Conservation (phyloP, 2,888 invertebrate genomes). For the Tetrapedia diversipes region DNA sequence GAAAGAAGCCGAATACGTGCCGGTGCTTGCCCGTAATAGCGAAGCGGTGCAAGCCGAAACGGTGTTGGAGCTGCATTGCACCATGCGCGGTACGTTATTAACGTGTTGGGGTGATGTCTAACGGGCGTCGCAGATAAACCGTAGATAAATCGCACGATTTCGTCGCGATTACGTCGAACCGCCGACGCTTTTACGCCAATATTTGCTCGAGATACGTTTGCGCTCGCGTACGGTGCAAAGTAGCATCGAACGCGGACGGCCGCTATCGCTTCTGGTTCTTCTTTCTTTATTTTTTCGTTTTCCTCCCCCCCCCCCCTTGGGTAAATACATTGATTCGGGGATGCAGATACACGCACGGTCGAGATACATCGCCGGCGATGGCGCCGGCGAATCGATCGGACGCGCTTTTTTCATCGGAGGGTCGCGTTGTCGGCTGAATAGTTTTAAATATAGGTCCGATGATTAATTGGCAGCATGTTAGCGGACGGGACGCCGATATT, state of each 20-base stretch:
- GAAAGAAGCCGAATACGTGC: conserved; percentile 28
- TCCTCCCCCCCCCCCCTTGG: too few species aligned
- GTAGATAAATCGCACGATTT: conserved; percentile 12
- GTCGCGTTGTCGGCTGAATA: conserved; percentile 7
- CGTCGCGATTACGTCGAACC: not conserved
- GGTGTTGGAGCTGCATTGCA: conserved; percentile 49
- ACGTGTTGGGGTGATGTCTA: too few species aligned
- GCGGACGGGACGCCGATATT: conserved; percentile 14
- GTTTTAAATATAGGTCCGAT: conserved; percentile 35
- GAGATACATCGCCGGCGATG: conserved; percentile 16
- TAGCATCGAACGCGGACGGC: not conserved
- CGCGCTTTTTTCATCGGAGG: conserved; percentile 16
- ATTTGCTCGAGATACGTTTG: conserved; percentile 5
- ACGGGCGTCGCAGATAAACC: conserved; percentile 12
- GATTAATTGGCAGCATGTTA: conserved; percentile 38
- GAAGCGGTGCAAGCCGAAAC: conserved; percentile 36
- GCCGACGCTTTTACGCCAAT: not conserved
- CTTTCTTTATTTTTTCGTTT: too few species aligned
- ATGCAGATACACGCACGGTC: not conserved
- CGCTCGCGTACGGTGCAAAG: not conserved
- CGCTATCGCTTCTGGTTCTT: too few species aligned
- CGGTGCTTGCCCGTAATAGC: conserved; percentile 34
- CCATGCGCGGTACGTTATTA: conserved; percentile 64
- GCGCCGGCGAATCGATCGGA: conserved; percentile 15
- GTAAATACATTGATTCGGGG: not conserved